Percentiles rank a stretch among this genome's conserved stretches.
phyloP scores from a whole-genome alignment of 2,888 invertebrate genomes.

The Callimorpha dominula region DNA sequence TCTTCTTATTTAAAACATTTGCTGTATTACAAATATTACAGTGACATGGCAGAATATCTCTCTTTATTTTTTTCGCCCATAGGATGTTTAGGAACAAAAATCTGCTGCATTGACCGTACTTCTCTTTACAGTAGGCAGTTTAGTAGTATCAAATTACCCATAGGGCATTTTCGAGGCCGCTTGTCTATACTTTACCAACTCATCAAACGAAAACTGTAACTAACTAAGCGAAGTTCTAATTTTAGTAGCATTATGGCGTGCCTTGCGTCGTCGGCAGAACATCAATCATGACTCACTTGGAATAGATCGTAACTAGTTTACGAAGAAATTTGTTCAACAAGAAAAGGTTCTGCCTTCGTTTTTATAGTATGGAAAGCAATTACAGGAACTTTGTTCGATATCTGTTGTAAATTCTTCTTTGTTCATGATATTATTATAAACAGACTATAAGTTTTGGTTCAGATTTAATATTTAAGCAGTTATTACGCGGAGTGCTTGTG shows the following conservation, averaged over 20 bases:
- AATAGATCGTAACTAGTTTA: conserved; percentile 48
- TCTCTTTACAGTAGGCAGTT: conserved; percentile 12
- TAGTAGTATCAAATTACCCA: conserved; percentile 29
- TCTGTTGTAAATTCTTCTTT: neutral
- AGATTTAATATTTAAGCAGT: neutral
- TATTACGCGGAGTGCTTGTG: neutral
- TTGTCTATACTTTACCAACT: conserved; percentile 47
- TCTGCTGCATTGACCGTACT: neutral
- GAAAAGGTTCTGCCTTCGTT: conserved; percentile 42
- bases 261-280: conserved; percentile 62
- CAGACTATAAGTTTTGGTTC: too few relatives aligned
- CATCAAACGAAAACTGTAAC: conserved; percentile 50
- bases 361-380: conserved; percentile 30
- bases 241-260: conserved; percentile 65
- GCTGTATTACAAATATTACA: neutral
- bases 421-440: neutral
- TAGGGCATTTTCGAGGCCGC: conserved; percentile 30
- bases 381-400: neutral
- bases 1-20: too few relatives aligned
- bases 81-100: neutral
- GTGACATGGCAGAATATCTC: neutral
- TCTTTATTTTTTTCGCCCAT: neutral
- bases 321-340: conserved; percentile 47
- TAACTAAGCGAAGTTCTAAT: conserved; percentile 63
- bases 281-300: conserved; percentile 72